A percentile compares a stretch with the other conserved stretches of the same genome.
These are phyloP conservation scores for Morbakka virulenta DNA, from an alignment of 30 jellyfish, hydroid and myxozoan species.

Conservation along the genomic window DNA sequence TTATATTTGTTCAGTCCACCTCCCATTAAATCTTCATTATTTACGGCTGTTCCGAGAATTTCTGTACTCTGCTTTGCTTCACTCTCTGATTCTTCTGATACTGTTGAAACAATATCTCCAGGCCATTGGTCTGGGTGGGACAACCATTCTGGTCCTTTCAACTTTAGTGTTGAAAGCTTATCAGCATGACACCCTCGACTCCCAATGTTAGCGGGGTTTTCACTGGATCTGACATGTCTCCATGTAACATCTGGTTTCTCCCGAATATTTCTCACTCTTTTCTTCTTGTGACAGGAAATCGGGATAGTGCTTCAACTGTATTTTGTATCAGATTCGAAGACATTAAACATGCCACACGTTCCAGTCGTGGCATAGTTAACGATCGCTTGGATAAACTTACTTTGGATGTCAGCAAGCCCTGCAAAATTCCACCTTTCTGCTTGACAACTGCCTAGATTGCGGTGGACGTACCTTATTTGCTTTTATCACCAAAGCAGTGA, in stretches of 20 bases:
- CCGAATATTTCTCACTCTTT: neutral
- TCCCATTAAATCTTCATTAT: neutral
- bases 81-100: neutral
- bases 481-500: neutral
- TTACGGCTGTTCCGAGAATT: neutral
- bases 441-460: neutral
- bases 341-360: constrained; percentile 5
- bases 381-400: neutral
- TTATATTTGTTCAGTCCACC: no score
- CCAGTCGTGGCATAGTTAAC: neutral
- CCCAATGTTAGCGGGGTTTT: neutral
- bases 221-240: neutral
- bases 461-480: neutral
- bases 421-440: neutral
- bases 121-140: neutral
- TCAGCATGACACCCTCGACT: neutral
- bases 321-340: neutral
- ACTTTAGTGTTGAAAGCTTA: neutral
- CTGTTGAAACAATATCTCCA: neutral
- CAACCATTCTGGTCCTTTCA: neutral
- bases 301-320: neutral
- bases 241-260: neutral
- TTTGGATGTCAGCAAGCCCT: neutral
- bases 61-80: neutral
- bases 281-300: constrained; percentile 21